These are phyloP conservation scores for Crenuchus spilurus DNA, from an alignment of 2,797 vertebrate species.

Conservation along the genomic window DNA sequence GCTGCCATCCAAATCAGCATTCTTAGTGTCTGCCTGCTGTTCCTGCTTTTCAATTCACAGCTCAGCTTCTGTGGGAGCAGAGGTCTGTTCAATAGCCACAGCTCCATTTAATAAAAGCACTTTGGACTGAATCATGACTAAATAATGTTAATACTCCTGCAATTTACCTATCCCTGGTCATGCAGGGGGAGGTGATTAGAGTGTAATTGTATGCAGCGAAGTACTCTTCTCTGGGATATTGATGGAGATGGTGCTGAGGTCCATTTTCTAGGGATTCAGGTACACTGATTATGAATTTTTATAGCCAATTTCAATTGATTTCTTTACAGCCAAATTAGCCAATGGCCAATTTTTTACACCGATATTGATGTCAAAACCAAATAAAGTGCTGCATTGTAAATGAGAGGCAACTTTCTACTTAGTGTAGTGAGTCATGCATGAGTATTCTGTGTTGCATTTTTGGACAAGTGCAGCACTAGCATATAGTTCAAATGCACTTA, in stretches of 20 bases:
- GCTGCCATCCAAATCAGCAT: slow-evolving; percentile 22
- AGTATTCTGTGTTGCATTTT: no score
- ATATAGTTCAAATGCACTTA: no score
- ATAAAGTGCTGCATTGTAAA: no score
- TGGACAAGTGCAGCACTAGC: no score
- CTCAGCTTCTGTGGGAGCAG: slow-evolving; percentile 3
- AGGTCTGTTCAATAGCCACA: slow-evolving; percentile 17
- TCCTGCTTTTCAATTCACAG: slow-evolving; percentile 20
- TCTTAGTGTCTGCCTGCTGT: slow-evolving; percentile 10
- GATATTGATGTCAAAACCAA: no score
- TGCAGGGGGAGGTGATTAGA: slow-evolving; percentile 3
- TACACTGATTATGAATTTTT: no score
- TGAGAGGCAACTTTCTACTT: no score
- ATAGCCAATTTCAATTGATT: no score
- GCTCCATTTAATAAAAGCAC: slow-evolving; percentile 23
- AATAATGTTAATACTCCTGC: slow-evolving; percentile 32
- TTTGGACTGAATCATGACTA: slow-evolving; percentile 14
- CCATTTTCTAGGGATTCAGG: no score
- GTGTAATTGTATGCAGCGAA: slow-evolving; percentile 27
- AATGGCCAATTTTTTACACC: no score
- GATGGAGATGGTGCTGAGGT: not conserved
- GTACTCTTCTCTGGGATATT: not conserved
- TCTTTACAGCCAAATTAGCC: no score
- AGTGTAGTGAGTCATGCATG: no score
- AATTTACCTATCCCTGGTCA: slow-evolving; percentile 8